Percentiles rank a stretch among this genome's conserved stretches.
Evolutionary conservation across 2,797 vertebrate species (phyloP).

Genomic region (Karalla daura): DNA sequence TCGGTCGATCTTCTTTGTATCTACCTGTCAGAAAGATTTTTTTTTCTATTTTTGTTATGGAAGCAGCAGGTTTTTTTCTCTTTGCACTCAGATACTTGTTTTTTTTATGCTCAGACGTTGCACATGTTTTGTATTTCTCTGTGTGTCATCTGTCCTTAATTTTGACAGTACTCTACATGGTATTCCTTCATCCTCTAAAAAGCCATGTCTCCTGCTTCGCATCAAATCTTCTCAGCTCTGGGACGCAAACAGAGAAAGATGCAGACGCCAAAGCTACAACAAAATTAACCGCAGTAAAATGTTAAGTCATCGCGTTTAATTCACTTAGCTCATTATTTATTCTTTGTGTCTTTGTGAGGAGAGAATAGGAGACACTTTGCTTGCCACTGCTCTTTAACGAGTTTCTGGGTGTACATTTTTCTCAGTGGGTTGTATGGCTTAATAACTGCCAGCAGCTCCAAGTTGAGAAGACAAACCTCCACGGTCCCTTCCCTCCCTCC

Average conservation of each 20-base stretch:
- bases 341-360: not conserved
- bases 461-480: slow-evolving; percentile 52
- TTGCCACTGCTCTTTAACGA: slow-evolving; percentile 53
- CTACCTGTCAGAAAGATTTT: not conserved
- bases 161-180: not conserved
- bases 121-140: slow-evolving; percentile 1
- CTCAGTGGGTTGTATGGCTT: slow-evolving; percentile 55
- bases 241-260: not conserved
- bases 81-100: not conserved
- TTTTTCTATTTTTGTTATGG: no score
- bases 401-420: slow-evolving; percentile 52
- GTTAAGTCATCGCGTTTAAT: slow-evolving; percentile 58
- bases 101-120: not conserved
- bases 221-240: slow-evolving; percentile 24
- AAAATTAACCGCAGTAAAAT: slow-evolving; percentile 53
- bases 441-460: slow-evolving; percentile 67
- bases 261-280: slow-evolving; percentile 39
- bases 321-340: slow-evolving; percentile 54
- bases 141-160: slow-evolving; percentile 17
- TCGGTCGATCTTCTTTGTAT: slow-evolving; percentile 32
- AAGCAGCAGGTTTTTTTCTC: not conserved
- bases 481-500: slow-evolving; percentile 20
- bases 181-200: slow-evolving; percentile 1
- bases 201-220: slow-evolving; percentile 3
- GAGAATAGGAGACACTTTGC: slow-evolving; percentile 15